Evolutionary conservation across 2,888 invertebrate genomes (phyloP).

Genomic region (Trissolcus brochymenae): DNA sequence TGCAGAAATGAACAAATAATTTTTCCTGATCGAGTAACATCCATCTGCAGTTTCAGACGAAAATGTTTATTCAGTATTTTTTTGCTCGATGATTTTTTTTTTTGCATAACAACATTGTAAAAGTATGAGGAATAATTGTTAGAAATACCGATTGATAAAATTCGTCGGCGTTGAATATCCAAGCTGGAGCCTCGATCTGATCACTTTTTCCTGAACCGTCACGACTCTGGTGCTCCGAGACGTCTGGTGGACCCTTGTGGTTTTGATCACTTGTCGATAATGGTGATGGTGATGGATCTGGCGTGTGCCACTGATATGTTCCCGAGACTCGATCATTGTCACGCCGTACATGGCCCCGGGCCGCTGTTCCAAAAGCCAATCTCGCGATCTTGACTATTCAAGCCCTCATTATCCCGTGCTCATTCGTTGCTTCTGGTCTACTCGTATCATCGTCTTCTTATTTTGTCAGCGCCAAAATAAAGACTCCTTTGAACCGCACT

Average conservation of each 20-base stretch:
- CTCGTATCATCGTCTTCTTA: slow-evolving; percentile 14
- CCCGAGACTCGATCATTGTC: slow-evolving; percentile 72
- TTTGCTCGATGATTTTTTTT: too few species aligned
- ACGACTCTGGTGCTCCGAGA: slow-evolving; percentile 71
- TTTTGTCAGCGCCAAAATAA: slow-evolving; percentile 1
- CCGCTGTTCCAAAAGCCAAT: not conserved
- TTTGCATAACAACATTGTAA: too few species aligned
- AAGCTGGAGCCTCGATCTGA: slow-evolving; percentile 73
- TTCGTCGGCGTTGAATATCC: slow-evolving; percentile 75
- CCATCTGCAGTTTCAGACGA: too few species aligned
- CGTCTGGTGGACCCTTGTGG: slow-evolving; percentile 72
- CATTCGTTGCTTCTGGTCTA: slow-evolving; percentile 23
- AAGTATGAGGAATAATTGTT: too few species aligned
- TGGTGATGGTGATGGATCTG: slow-evolving; percentile 68
- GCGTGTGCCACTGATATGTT: slow-evolving; percentile 62
- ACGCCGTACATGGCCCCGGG: slow-evolving; percentile 65
- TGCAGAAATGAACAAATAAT: too few species aligned
- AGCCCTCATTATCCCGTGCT: slow-evolving; percentile 26
- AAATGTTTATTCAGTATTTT: too few species aligned
- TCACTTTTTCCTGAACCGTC: slow-evolving; percentile 74
- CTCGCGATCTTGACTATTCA: not conserved
- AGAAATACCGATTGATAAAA: slow-evolving; percentile 73
- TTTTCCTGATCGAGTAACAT: too few species aligned
- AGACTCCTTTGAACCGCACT: slow-evolving; percentile 42
- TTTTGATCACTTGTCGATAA: slow-evolving; percentile 72